These are phyloP conservation scores for Microctonus aethiopoides DNA, from an alignment of 2,888 invertebrate genomes.

Conservation along the genomic window DNA sequence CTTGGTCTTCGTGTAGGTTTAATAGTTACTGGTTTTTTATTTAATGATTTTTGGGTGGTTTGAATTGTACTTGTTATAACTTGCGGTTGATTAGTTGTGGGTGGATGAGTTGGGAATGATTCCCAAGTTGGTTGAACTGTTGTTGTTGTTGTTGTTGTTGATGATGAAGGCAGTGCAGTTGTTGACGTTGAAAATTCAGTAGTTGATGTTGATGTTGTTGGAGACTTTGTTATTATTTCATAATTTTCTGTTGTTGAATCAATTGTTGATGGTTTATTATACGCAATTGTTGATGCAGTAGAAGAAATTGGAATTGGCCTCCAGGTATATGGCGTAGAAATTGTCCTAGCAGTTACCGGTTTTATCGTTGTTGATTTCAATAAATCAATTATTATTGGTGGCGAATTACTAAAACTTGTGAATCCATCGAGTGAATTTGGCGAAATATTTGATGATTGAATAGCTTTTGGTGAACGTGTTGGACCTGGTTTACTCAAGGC, in stretches of 20 bases:
- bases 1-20: constrained; percentile 55
- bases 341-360: constrained; percentile 37
- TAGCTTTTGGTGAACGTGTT: constrained; percentile 61
- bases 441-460: constrained; percentile 48
- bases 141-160: constrained; percentile 32
- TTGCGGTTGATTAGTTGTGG: constrained; percentile 36
- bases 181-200: constrained; percentile 33
- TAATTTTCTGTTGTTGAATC: constrained; percentile 17
- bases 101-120: constrained; percentile 30
- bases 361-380: constrained; percentile 44
- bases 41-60: constrained; percentile 35
- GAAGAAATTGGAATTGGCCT: constrained; percentile 41
- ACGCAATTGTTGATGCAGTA: constrained; percentile 43
- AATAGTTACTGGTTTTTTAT: constrained; percentile 45
- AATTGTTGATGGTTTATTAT: constrained; percentile 26
- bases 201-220: constrained; percentile 28
- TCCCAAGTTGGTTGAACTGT: constrained; percentile 28
- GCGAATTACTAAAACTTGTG: constrained; percentile 35
- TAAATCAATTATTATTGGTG: constrained; percentile 57
- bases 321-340: constrained; percentile 42
- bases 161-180: constrained; percentile 31
- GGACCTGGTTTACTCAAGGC: constrained; percentile 57
- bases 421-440: constrained; percentile 48
- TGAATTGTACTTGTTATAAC: constrained; percentile 39
- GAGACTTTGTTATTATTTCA: not conserved